These are phyloP conservation scores for Synaphobranchus kaupii DNA, from an alignment of 2,797 vertebrate species.

Conservation along the genomic window DNA sequence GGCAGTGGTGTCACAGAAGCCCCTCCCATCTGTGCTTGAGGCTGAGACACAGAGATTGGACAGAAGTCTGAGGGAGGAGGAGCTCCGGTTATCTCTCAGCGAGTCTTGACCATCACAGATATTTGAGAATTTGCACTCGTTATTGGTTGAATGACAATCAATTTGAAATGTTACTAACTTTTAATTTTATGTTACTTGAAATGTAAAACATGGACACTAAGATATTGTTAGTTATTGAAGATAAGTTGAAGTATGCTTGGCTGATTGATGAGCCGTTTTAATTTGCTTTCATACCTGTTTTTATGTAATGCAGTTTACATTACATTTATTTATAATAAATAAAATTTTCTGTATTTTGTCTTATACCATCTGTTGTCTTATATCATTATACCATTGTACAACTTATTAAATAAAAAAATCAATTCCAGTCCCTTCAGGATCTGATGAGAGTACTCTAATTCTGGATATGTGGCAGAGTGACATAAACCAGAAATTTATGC, in stretches of 20 bases:
- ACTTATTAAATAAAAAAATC: background rate
- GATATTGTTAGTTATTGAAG: conserved; percentile 19
- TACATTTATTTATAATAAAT: conserved; percentile 24
- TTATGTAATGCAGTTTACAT: background rate
- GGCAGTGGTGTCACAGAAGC: conserved; percentile 54
- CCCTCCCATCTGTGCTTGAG: conserved; percentile 62
- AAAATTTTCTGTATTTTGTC: background rate
- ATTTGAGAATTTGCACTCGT: background rate
- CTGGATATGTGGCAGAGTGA: background rate
- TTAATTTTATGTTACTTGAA: background rate
- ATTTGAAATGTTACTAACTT: conserved; percentile 3
- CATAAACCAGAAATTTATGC: too few species aligned
- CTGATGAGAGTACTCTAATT: background rate
- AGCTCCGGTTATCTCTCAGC: conserved; percentile 60
- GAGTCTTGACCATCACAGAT: conserved; percentile 36
- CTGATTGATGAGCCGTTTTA: background rate
- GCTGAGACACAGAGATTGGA: conserved; percentile 70
- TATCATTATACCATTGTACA: background rate
- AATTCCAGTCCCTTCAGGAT: background rate
- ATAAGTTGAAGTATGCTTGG: background rate
- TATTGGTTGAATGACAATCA: conserved; percentile 9
- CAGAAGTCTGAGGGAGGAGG: conserved; percentile 67
- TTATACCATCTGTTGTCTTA: background rate
- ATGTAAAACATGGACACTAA: conserved; percentile 1
- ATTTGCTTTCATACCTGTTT: background rate